phyloP scores from a whole-genome alignment of 2,797 vertebrate genomes.

The Gobio occitaniae region DNA sequence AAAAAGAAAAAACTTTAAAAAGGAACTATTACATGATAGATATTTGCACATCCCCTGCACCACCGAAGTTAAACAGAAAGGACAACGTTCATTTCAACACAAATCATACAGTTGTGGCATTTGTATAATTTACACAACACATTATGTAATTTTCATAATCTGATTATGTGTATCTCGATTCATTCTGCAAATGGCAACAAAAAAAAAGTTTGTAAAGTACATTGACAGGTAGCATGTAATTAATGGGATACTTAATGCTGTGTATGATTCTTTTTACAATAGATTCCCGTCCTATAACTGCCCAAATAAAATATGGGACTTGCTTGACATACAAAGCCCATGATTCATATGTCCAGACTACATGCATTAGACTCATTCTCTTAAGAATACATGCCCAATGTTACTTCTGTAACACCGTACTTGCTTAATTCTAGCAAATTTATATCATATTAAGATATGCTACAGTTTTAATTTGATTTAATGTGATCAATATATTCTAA shows the following conservation, averaged over 20 bases:
- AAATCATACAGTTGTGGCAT: conserved; percentile 29
- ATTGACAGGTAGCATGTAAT: conserved; percentile 25
- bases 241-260: conserved; percentile 11
- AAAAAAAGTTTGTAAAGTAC: conserved; percentile 19
- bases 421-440: conserved; percentile 27
- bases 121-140: conserved; percentile 34
- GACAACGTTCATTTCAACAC: conserved; percentile 51
- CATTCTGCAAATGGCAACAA: conserved; percentile 9
- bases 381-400: conserved; percentile 56
- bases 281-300: conserved; percentile 23
- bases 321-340: conserved; percentile 59
- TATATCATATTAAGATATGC: conserved; percentile 12
- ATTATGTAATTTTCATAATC: conserved; percentile 22
- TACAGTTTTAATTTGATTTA: neutral
- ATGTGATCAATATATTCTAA: conserved; percentile 28
- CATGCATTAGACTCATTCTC: conserved; percentile 63
- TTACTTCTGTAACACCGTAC: conserved; percentile 44
- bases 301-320: conserved; percentile 34
- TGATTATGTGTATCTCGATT: conserved; percentile 3
- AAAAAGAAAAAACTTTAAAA: conserved; percentile 56
- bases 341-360: conserved; percentile 53
- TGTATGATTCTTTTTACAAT: conserved; percentile 35
- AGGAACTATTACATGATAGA: conserved; percentile 48
- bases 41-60: conserved; percentile 58
- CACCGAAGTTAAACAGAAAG: conserved; percentile 51